A percentile compares a stretch with the other conserved stretches of the same genome.
These are phyloP conservation scores for Plusia festucae DNA, from an alignment of 2,888 invertebrate genomes.

Conservation along the genomic window DNA sequence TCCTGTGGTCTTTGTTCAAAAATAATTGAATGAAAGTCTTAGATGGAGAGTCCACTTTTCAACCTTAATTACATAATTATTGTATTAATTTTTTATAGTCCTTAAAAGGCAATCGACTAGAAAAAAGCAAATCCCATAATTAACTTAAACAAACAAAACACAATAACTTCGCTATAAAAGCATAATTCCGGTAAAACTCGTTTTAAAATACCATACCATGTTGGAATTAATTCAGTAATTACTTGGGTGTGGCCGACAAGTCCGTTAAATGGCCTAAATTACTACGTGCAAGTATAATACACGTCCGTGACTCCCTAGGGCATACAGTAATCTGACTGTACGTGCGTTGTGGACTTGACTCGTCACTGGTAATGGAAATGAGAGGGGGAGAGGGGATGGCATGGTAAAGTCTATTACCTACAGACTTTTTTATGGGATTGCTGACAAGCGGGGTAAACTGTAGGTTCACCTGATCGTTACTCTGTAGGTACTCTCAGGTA, in stretches of 20 bases:
- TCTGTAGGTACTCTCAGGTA: no score
- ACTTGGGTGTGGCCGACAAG: conserved; percentile 43
- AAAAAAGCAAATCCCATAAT: not conserved
- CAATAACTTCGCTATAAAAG: conserved; percentile 5
- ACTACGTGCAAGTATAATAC: conserved; percentile 18
- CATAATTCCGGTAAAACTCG: not conserved
- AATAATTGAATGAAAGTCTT: no score
- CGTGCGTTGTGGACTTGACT: conserved; percentile 8
- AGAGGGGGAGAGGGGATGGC: not conserved
- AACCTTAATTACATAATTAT: no score
- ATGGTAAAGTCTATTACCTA: no score
- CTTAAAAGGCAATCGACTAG: not conserved
- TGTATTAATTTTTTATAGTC: no score
- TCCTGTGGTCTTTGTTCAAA: no score
- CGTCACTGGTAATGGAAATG: conserved; percentile 5
- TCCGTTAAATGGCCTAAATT: conserved; percentile 53
- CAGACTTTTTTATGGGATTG: not conserved
- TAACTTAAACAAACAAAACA: conserved; percentile 2
- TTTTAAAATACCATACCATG: conserved; percentile 17
- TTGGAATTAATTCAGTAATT: conserved; percentile 55
- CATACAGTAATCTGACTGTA: conserved; percentile 36
- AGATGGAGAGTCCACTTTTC: no score
- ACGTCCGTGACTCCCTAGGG: conserved; percentile 40
- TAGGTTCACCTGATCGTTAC: not conserved
- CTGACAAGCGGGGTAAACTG: no score